Evolutionary conservation across 2,113 vertebrate species (phyloP).

Genomic region (Vimba vimba): DNA sequence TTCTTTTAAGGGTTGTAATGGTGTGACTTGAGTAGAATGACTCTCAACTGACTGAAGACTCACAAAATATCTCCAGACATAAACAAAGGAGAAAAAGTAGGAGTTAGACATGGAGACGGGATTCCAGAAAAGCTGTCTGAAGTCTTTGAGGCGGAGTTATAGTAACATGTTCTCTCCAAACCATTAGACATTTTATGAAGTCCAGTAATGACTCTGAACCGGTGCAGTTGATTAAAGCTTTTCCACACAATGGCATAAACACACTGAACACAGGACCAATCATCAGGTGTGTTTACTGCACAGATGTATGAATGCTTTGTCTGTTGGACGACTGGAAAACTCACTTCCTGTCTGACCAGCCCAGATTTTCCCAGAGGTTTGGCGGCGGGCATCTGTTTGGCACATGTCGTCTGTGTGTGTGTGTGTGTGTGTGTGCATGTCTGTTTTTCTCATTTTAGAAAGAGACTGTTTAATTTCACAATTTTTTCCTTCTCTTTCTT

Average conservation of each 20-base stretch:
- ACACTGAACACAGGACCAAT: background rate
- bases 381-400: constrained; percentile 64
- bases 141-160: background rate
- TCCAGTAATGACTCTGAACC: background rate
- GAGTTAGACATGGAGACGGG: constrained; percentile 10
- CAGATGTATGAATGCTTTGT: constrained; percentile 25
- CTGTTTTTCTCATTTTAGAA: constrained; percentile 45
- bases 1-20: background rate
- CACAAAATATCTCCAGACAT: constrained; percentile 23
- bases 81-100: constrained; percentile 7
- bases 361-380: constrained; percentile 59
- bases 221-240: background rate
- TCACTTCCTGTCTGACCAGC: constrained; percentile 49
- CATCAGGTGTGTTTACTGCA: constrained; percentile 14
- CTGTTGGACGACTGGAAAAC: constrained; percentile 46
- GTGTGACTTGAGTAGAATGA: background rate
- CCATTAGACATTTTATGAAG: background rate
- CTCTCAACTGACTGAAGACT: background rate
- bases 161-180: constrained; percentile 3
- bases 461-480: constrained; percentile 39
- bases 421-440: constrained; percentile 24
- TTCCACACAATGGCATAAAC: background rate
- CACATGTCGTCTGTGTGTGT: constrained; percentile 66
- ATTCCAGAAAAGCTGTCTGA: background rate
- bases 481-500: background rate